These are phyloP conservation scores for Drosophila malerkotliana DNA, from an alignment of 1,140 invertebrate species.

Conservation along the genomic window DNA sequence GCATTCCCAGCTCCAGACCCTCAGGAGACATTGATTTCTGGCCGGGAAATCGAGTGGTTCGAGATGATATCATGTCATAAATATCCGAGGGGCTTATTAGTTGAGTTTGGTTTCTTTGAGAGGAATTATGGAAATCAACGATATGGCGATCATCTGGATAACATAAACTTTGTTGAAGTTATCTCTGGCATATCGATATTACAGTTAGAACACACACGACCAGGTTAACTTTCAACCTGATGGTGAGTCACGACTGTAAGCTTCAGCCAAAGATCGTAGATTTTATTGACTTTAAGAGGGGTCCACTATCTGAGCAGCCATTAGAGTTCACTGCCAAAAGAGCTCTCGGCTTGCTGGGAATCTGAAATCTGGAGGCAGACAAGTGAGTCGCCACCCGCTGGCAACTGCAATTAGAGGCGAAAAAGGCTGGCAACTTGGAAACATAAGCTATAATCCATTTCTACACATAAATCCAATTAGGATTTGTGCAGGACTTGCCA, in stretches of 20 bases:
- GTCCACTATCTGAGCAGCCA: not conserved
- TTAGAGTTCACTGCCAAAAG: not conserved
- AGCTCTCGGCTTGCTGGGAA: not conserved
- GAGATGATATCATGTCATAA: conserved; percentile 81
- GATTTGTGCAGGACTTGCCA: conserved; percentile 67
- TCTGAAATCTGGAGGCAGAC: too few species aligned
- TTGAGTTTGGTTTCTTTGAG: conserved; percentile 32
- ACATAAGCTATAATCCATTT: conserved; percentile 77
- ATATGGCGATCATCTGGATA: conserved; percentile 19
- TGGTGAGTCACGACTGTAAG: conserved; percentile 13
- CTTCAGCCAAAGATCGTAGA: not conserved
- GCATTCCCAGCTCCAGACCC: conserved; percentile 40
- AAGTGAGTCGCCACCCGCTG: conserved; percentile 9
- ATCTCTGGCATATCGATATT: conserved; percentile 35
- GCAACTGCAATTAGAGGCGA: conserved; percentile 63
- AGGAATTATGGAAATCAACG: conserved; percentile 41
- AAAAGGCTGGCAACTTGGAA: conserved; percentile 44
- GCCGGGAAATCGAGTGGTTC: conserved; percentile 34
- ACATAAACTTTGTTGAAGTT: conserved; percentile 22
- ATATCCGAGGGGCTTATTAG: conserved; percentile 66
- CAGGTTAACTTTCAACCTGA: not conserved
- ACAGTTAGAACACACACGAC: conserved; percentile 41
- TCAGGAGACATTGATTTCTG: conserved; percentile 41
- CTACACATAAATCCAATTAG: conserved; percentile 83
- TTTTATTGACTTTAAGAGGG: not conserved